Evolutionary conservation across 30 jellyfish, hydroid and myxozoan genomes (phyloP), one percentile per base, ranked within the genome.

Genomic region (Aurelia coerulea): DNA sequence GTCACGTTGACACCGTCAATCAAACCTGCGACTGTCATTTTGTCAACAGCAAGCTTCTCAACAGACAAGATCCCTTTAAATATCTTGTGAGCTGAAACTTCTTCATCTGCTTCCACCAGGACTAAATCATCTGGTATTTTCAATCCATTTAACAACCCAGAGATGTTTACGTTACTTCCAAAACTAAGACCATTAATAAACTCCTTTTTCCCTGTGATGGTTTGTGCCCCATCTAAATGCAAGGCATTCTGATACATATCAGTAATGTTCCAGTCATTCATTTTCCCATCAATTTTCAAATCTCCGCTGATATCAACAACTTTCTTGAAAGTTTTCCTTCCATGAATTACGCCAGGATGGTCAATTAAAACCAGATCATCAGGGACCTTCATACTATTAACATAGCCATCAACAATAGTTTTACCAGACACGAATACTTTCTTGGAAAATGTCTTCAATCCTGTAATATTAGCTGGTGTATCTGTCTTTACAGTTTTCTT

Each of bases 1-100:
- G 94, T 85, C 13, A 95, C 52, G 74, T 95, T 87, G 56, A 85
- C 94, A 31, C 96, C 96, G 54, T 90, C 96, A 41, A 90, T 73
- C 54, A 95, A 59, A 12, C 97, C 97, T 0, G 18, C 59, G 19
- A 76, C 90, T 10, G 77, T 85, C 90, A 84, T 76, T 71, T 80
- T 76, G 62, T 96, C 92, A 19, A 59, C 85, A 19, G 62, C 37
- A 33, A 73, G 56, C 41, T 56, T 41, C 29, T 62, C 39, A 6
- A 79, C 79, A 0, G 59, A 35, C 17, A 80, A 35, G 19, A 68
- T 31, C 2, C 89, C 97, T 2, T 29, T 23, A 17, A 95, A 81
- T 13, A 62, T 74, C 51, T 95, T 95, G 19, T 72, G 79, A n/a
- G 90, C 97, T 7, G 85, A 42, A 9, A 95, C 80, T 2, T 7